Evolutionary conservation across 2,797 vertebrate genomes (phyloP).

Genomic region (Tangara arthus): DNA sequence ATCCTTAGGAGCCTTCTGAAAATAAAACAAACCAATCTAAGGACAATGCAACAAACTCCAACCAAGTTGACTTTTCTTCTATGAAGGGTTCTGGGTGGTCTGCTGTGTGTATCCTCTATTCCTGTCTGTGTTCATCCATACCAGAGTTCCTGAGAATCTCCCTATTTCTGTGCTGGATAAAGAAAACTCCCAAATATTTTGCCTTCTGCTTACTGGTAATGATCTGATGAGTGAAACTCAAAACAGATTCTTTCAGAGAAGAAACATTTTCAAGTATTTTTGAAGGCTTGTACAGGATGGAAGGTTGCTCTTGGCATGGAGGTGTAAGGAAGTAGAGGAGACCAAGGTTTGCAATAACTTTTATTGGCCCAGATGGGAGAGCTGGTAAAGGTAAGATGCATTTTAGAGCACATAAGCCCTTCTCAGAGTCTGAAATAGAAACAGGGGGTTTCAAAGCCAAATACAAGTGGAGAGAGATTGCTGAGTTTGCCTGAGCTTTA

Average conservation of each 20-base stretch:
- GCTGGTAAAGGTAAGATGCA: background rate
- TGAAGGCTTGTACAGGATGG: background rate
- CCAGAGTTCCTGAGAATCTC: background rate
- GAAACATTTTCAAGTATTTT: background rate
- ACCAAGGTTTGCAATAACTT: background rate
- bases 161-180: background rate
- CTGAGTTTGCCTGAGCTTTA: background rate
- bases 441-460: background rate
- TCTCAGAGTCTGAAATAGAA: background rate
- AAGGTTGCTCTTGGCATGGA: accelerated
- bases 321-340: background rate
- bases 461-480: background rate
- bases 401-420: background rate
- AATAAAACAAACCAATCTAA: background rate
- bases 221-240: background rate
- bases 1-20: background rate
- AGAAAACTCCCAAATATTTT: background rate
- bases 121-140: background rate
- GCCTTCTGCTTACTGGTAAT: background rate
- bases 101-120: background rate
- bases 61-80: accelerated
- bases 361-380: background rate
- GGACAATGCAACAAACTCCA: accelerated
- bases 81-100: background rate
- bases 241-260: background rate